phyloP scores from a whole-genome alignment of 2,797 vertebrate genomes.

The Danio aesculapii region DNA sequence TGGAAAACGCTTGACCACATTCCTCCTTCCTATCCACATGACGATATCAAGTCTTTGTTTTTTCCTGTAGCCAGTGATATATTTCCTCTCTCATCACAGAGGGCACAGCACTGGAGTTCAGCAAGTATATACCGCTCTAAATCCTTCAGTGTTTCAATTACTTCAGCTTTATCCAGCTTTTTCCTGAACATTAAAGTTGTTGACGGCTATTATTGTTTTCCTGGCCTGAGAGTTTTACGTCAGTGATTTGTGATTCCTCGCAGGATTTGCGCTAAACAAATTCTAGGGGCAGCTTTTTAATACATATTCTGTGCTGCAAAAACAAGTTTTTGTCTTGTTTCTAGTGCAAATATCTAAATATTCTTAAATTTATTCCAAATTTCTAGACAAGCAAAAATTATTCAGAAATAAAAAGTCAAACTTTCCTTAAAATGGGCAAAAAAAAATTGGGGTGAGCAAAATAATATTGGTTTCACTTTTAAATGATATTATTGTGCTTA shows the following conservation, averaged over 20 bases:
- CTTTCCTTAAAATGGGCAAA: too few relatives aligned
- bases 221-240: not conserved
- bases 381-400: too few relatives aligned
- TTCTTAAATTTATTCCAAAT: too few relatives aligned
- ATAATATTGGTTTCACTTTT: too few relatives aligned
- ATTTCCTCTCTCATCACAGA: slow-evolving; percentile 44
- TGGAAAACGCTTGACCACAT: slow-evolving; percentile 38
- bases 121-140: slow-evolving; percentile 41
- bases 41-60: slow-evolving; percentile 58
- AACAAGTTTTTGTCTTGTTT: too few relatives aligned
- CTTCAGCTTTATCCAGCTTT: slow-evolving; percentile 22
- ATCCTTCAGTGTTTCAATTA: slow-evolving; percentile 40
- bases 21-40: slow-evolving; percentile 55
- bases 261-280: not conserved
- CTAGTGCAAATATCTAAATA: too few relatives aligned
- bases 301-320: too few relatives aligned
- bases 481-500: too few relatives aligned
- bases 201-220: slow-evolving; percentile 7
- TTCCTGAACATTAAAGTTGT: slow-evolving; percentile 24
- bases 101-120: slow-evolving; percentile 47
- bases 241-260: not conserved
- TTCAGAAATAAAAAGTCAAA: too few relatives aligned
- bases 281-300: not conserved
- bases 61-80: slow-evolving; percentile 58
- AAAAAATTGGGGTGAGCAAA: too few relatives aligned